Evolutionary conservation across 2,797 vertebrate genomes (phyloP).

Genomic region (Diceros bicornis): DNA sequence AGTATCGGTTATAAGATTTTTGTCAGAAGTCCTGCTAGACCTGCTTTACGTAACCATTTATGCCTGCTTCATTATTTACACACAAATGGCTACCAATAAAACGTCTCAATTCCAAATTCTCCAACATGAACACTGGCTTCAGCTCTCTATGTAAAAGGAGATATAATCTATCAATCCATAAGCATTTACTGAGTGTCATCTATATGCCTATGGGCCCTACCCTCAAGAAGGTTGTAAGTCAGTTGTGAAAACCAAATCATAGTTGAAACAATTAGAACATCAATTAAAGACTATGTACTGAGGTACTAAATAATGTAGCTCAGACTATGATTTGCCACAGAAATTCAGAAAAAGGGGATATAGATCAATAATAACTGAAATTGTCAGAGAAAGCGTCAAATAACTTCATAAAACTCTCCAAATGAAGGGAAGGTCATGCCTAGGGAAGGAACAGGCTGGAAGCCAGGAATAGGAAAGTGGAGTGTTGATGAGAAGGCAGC

Average conservation of each 20-base stretch:
- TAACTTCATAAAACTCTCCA: not conserved
- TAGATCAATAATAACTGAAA: not conserved
- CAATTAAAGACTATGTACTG: not conserved
- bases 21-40: not conserved
- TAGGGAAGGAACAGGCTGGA: not conserved
- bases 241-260: not conserved
- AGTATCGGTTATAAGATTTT: constrained; percentile 22
- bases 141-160: not conserved
- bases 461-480: not conserved
- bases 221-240: constrained; percentile 6
- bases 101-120: constrained; percentile 1
- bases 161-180: not conserved
- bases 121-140: not conserved
- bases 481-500: not conserved
- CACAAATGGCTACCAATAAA: not conserved
- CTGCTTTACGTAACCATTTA: constrained; percentile 30
- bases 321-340: not conserved
- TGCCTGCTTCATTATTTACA: not conserved
- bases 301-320: not conserved
- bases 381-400: not conserved
- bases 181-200: not conserved
- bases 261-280: not conserved
- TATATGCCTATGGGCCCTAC: not conserved
- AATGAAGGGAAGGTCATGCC: not conserved
- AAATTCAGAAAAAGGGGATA: not conserved